Evolutionary conservation across 2,113 vertebrate species (phyloP).

Genomic region (Polyodon spathula): DNA sequence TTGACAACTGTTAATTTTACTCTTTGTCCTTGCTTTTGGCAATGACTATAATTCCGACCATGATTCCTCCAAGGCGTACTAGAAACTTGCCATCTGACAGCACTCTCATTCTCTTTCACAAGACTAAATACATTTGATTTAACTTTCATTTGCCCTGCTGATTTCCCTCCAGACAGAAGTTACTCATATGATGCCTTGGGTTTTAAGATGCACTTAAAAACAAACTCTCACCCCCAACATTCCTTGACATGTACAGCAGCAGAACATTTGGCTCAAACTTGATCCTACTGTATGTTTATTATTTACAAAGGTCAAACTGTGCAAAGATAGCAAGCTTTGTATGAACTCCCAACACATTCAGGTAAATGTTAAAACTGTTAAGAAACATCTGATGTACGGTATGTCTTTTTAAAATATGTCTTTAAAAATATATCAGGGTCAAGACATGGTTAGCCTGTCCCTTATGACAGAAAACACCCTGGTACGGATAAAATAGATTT

Average conservation of each 20-base stretch:
- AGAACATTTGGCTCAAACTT: not conserved
- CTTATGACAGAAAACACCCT: no score
- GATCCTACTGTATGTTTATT: not conserved
- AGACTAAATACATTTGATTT: not conserved
- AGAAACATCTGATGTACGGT: no score
- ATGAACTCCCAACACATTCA: not conserved
- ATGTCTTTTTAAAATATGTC: no score
- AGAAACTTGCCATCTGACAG: slow-evolving; percentile 7
- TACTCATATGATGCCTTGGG: not conserved
- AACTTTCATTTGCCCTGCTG: not conserved
- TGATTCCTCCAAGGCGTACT: slow-evolving; percentile 24
- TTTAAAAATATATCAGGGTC: no score
- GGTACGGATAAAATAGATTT: no score
- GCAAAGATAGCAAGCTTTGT: not conserved
- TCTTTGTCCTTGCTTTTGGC: slow-evolving; percentile 29
- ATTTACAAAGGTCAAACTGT: not conserved
- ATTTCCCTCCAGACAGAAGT: not conserved
- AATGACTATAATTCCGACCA: slow-evolving; percentile 31
- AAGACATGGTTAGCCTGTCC: no score
- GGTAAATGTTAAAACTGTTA: not conserved
- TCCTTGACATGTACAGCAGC: not conserved
- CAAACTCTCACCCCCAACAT: not conserved
- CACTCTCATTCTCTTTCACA: not conserved
- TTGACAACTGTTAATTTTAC: slow-evolving; percentile 32
- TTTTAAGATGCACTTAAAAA: not conserved